phyloP scores from a whole-genome alignment of 30 jellyfish, hydroid and myxozoan species.

The Nemopilema nomurai region DNA sequence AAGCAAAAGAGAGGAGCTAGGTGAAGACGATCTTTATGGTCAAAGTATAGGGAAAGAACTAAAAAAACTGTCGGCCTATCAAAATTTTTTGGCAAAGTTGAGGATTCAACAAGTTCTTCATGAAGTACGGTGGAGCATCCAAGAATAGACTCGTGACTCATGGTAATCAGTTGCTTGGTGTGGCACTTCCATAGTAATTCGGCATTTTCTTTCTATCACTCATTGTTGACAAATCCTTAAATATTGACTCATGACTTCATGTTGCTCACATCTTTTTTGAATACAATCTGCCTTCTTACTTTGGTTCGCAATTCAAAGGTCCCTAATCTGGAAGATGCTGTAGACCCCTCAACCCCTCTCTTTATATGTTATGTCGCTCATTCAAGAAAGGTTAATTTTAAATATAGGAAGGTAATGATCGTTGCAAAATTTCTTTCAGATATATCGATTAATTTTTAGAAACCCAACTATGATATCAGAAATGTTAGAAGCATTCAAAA shows the following conservation, averaged over 20 bases:
- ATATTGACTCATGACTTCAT: not conserved
- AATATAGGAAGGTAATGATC: not conserved
- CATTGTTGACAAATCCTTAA: not conserved
- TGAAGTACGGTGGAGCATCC: constrained; percentile 1
- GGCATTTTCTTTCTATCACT: not conserved
- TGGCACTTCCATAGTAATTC: not conserved
- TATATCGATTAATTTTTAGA: not conserved
- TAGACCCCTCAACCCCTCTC: not conserved
- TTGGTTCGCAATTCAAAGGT: not conserved
- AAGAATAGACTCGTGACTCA: not conserved
- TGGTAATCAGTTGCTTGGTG: not conserved
- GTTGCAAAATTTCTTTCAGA: not conserved
- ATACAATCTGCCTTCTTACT: not conserved
- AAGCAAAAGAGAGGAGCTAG: constrained; percentile 16
- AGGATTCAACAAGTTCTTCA: constrained; percentile 22
- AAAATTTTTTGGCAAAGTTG: constrained; percentile 27
- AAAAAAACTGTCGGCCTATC: constrained; percentile 9
- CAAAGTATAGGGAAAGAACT: constrained; percentile 43
- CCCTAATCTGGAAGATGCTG: not conserved
- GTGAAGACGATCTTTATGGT: constrained; percentile 38
- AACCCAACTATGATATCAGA: not conserved
- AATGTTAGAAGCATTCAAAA: not conserved
- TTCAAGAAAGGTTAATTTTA: not conserved
- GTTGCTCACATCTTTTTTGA: not conserved
- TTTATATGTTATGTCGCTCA: not conserved